These are phyloP conservation scores for Pegea sp. DNA, from an alignment of 23 tunicate species.

Conservation along the genomic window DNA sequence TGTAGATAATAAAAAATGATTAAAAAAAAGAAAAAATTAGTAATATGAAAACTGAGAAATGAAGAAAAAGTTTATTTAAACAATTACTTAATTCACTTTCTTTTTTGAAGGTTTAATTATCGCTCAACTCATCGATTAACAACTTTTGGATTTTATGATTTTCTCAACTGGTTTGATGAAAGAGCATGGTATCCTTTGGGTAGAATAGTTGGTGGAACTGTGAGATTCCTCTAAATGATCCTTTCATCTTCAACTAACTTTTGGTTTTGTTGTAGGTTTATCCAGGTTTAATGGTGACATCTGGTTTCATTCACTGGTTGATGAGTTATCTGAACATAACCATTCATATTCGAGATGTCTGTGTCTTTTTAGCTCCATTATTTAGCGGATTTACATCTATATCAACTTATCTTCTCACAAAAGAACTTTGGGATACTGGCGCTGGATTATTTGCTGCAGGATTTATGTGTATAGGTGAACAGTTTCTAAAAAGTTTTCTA, in stretches of 20 bases:
- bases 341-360: slow-evolving; percentile 92
- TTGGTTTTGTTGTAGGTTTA: slow-evolving; percentile 37
- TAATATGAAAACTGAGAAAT: too few species aligned
- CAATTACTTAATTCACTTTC: not conserved
- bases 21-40: too few species aligned
- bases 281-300: slow-evolving; percentile 99
- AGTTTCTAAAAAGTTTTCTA: too few species aligned
- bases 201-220: slow-evolving; percentile 99
- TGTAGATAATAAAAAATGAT: too few species aligned
- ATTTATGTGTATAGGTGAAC: slow-evolving; percentile 94
- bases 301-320: slow-evolving; percentile 82
- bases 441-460: slow-evolving; percentile 96
- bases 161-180: slow-evolving; percentile 99
- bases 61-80: too few species aligned
- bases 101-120: slow-evolving; percentile 75
- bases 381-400: slow-evolving; percentile 93
- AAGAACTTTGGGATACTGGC: slow-evolving; percentile 83
- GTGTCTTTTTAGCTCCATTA: slow-evolving; percentile 91
- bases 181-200: slow-evolving; percentile 99
- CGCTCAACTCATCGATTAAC: slow-evolving; percentile 88
- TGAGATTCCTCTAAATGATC: slow-evolving; percentile 6
- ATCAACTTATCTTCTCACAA: slow-evolving; percentile 74
- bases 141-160: slow-evolving; percentile 91
- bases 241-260: not conserved
- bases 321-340: slow-evolving; percentile 63